phyloP scores from a whole-genome alignment of 2,113 vertebrate genomes.

The Progne subis region DNA sequence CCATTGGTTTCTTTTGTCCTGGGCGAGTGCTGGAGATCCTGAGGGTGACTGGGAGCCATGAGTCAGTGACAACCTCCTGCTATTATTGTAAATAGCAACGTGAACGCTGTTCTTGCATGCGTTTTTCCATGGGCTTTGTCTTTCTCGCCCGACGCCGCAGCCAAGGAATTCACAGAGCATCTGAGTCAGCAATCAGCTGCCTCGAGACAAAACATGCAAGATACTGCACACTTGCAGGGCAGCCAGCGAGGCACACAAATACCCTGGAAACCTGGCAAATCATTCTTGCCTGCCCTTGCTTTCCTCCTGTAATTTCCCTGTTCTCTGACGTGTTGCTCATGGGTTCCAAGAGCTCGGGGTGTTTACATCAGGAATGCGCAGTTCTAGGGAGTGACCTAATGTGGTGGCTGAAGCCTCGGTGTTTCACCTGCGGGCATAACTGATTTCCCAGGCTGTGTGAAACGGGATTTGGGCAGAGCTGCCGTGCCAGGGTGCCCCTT shows the following conservation, averaged over 20 bases:
- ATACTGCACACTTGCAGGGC: neutral
- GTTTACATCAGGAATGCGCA: constrained; percentile 32
- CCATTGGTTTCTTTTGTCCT: constrained; percentile 1
- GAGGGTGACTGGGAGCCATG: neutral
- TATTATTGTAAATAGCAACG: constrained; percentile 68
- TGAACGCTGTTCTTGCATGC: neutral
- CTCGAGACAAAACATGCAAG: constrained; percentile 45
- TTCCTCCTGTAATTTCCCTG: constrained; percentile 2
- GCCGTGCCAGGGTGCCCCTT: fast-evolving
- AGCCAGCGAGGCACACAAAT: neutral
- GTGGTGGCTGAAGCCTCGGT: neutral
- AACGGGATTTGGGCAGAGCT: neutral
- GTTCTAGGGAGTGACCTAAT: constrained; percentile 16
- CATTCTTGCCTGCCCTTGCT: neutral
- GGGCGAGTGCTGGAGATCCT: neutral
- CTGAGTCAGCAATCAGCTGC: constrained; percentile 73
- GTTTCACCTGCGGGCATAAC: constrained; percentile 32
- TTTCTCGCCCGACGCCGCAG: neutral
- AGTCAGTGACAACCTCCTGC: constrained; percentile 59
- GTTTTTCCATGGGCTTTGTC: constrained; percentile 30
- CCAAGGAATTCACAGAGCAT: constrained; percentile 50
- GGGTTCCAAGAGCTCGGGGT: constrained; percentile 28
- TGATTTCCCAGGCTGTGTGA: neutral
- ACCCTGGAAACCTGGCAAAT: constrained; percentile 49
- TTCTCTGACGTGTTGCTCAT: neutral